Evolutionary conservation across 2,888 invertebrate species (phyloP).

Genomic region (Macrophya alboannulata): DNA sequence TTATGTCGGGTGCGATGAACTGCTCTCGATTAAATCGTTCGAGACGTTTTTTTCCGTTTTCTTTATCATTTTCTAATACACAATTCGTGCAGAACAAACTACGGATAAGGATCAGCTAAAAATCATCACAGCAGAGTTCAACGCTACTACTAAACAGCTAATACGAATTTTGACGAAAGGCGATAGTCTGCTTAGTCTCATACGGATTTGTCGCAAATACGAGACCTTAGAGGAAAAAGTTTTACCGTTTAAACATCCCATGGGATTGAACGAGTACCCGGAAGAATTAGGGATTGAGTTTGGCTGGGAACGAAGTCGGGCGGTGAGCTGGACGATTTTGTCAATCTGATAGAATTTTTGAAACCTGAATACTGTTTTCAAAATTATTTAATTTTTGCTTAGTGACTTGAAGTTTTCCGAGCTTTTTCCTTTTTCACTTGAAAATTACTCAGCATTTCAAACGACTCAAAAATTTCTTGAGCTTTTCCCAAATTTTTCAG

Average conservation of each 20-base stretch:
- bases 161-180: slow-evolving; percentile 64
- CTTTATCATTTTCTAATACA: background rate
- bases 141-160: slow-evolving; percentile 64
- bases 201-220: slow-evolving; percentile 71
- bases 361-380: slow-evolving; percentile 27
- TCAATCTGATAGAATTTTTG: slow-evolving; percentile 7
- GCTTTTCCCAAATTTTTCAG: background rate
- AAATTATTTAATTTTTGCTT: background rate
- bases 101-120: slow-evolving; percentile 67
- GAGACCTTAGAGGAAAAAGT: slow-evolving; percentile 71
- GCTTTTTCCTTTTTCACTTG: background rate
- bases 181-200: slow-evolving; percentile 65
- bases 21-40: background rate
- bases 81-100: slow-evolving; percentile 64
- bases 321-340: slow-evolving; percentile 33
- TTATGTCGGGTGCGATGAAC: slow-evolving; percentile 65
- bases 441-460: background rate
- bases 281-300: slow-evolving; percentile 27
- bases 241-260: slow-evolving; percentile 58
- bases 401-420: background rate
- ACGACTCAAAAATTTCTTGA: background rate
- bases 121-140: slow-evolving; percentile 66
- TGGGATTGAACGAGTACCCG: background rate
- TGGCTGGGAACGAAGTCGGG: slow-evolving; percentile 50
- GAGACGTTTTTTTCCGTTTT: slow-evolving; percentile 22